Evolutionary conservation across 2,797 vertebrate genomes (phyloP), one percentile per base, ranked within the genome.

Genomic region (Sebastes trivittatus): DNA sequence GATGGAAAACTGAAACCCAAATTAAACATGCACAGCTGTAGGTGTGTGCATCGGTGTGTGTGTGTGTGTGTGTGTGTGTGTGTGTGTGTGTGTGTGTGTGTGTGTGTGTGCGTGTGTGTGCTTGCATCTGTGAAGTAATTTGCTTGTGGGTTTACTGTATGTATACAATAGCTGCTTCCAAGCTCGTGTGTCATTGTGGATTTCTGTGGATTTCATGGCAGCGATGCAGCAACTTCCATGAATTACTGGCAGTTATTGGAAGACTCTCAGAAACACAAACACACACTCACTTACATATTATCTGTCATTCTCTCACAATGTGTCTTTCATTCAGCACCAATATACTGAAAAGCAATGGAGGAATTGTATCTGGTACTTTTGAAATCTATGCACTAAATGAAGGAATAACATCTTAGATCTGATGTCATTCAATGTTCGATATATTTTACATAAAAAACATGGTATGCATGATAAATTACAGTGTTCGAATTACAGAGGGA

Each of bases 1-100:
- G 66, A 70, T 77, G 84, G 89, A 92, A 92, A 93, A 86, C 32
- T 78, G 32, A 81, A 76, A 78, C 85, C 75, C 77, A 72, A 80
- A 84, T 90, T 77, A 85, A 93, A 77, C 58, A 78, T 67, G 32
- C 65, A 79, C 86, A 86, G 78, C 87, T 89, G 88, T 83, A 29
- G 13, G 25, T 52, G 42, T 36, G 5, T 63, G 23, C 71, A 34
- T 1, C 6, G 59, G 73, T 56, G 52, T 18, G n/a, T 52, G 58
- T 32, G 46, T 32, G 56, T 5, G 7, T 42, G 22, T 42, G 61
- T 32, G 42, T 42, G 49, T 6, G 11, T 49, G 20, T 56, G 52
- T 18, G n/a, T 52, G 58, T 32, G 46, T 32, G 56, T 5, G 7
- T 42, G 22, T 42, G 61, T 32, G 42, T 42, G 49, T 6, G 11